A percentile compares a stretch with the other conserved stretches of the same genome.
Conservation (phyloP, 2,888 invertebrate species). For the Epiblema foenella region DNA sequence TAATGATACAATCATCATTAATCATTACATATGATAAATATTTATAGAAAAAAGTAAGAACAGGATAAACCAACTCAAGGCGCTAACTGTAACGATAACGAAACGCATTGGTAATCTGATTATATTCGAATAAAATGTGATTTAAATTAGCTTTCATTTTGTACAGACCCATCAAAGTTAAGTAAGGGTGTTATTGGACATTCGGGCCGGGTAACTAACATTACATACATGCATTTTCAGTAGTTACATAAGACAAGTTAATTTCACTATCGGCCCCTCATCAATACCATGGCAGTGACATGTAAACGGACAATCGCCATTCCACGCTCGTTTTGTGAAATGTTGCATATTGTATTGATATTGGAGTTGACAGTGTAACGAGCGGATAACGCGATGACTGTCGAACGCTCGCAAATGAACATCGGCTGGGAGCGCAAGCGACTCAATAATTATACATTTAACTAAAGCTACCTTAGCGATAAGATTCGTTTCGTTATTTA, state of each 20-base stretch:
- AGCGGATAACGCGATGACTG: slow-evolving; percentile 36
- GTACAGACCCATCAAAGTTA: not conserved
- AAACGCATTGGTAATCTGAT: not conserved
- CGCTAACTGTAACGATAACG: too few relatives aligned
- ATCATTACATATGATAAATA: too few relatives aligned
- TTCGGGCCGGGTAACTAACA: slow-evolving; percentile 8
- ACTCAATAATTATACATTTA: slow-evolving; percentile 13
- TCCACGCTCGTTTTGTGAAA: slow-evolving; percentile 32
- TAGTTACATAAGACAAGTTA: slow-evolving; percentile 27
- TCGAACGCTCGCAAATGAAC: slow-evolving; percentile 7
- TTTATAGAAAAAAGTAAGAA: too few relatives aligned
- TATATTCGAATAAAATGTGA: not conserved
- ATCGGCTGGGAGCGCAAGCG: slow-evolving; percentile 1
- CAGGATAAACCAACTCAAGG: too few relatives aligned
- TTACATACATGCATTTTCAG: too few relatives aligned
- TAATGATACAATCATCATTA: too few relatives aligned
- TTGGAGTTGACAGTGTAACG: slow-evolving; percentile 40
- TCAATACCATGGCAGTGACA: slow-evolving; percentile 31
- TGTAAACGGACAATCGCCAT: slow-evolving; percentile 36
- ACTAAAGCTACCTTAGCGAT: not conserved
- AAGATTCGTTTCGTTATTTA: too few relatives aligned
- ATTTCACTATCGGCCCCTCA: slow-evolving; percentile 33
- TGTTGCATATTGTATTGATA: slow-evolving; percentile 44
- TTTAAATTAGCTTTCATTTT: not conserved
- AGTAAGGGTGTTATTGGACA: slow-evolving; percentile 7